Conservation (phyloP, 2,888 invertebrate species). For the Crioceris asparagi region DNA sequence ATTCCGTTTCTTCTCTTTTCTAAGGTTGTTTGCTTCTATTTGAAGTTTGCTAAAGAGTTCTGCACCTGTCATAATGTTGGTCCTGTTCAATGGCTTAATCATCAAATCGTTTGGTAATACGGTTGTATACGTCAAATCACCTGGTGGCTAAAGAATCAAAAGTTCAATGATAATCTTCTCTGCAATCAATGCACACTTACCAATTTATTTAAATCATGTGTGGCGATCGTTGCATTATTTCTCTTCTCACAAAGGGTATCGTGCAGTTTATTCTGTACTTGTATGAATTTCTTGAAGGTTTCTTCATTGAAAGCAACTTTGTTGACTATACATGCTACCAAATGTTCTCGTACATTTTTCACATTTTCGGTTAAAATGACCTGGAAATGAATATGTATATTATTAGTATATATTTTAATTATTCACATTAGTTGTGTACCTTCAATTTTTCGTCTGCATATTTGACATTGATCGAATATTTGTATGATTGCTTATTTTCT, state of each 20-base stretch:
- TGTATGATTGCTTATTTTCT: conserved; percentile 21
- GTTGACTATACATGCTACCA: conserved; percentile 61
- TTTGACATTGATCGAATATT: conserved; percentile 33
- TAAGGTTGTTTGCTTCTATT: conserved; percentile 64
- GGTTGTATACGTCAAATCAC: conserved; percentile 57
- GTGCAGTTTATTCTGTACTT: conserved; percentile 67
- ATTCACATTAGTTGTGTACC: conserved; percentile 11
- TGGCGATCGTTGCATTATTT: conserved; percentile 69
- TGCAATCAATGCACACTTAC: conserved; percentile 17
- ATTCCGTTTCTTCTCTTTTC: conserved; percentile 75
- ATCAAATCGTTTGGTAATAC: conserved; percentile 50
- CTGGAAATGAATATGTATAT: conserved; percentile 11
- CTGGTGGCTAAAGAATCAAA: conserved; percentile 29
- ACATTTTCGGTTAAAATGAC: conserved; percentile 36
- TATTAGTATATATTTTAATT: no score
- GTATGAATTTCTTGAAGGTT: conserved; percentile 61
- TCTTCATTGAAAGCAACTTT: conserved; percentile 51
- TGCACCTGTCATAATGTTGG: conserved; percentile 50
- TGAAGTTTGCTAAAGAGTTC: conserved; percentile 58
- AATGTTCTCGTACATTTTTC: conserved; percentile 53
- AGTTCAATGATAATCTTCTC: not conserved
- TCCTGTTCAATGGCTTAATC: conserved; percentile 56
- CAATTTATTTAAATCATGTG: conserved; percentile 64
- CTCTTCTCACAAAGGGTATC: conserved; percentile 68
- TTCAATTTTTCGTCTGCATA: conserved; percentile 21